These are phyloP conservation scores for Limonius californicus DNA, from an alignment of 1,140 invertebrate genomes.

Conservation along the genomic window DNA sequence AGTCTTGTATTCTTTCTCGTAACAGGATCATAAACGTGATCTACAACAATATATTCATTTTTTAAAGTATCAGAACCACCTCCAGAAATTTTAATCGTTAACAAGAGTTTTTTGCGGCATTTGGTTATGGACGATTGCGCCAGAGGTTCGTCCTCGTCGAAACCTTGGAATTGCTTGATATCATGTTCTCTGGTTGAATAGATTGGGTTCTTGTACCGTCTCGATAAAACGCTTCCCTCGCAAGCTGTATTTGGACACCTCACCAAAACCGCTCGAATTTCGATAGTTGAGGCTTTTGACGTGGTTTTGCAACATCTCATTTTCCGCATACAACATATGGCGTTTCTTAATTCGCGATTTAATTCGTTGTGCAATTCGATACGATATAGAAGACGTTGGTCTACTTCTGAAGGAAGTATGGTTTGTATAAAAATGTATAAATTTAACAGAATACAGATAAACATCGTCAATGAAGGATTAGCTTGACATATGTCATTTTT, in stretches of 20 bases:
- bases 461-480: no score
- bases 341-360: conserved; percentile 23
- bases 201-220: conserved; percentile 22
- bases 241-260: conserved; percentile 29
- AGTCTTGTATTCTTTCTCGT: conserved; percentile 44
- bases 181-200: conserved; percentile 13
- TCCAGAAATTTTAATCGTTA: conserved; percentile 41
- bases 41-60: conserved; percentile 48
- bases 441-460: no score
- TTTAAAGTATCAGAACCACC: conserved; percentile 38
- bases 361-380: conserved; percentile 16
- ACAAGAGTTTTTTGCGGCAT: conserved; percentile 39
- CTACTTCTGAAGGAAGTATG: no score
- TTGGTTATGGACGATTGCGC: conserved; percentile 30
- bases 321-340: conserved; percentile 28
- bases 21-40: conserved; percentile 47
- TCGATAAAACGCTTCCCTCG: not conserved
- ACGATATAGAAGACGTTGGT: no score
- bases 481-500: no score
- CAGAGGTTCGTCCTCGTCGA: conserved; percentile 29
- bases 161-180: conserved; percentile 27
- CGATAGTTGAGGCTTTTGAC: conserved; percentile 31
- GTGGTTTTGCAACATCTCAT: conserved; percentile 28
- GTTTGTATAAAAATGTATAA: no score
- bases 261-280: conserved; percentile 38